Evolutionary conservation across 1,140 invertebrate species (phyloP).

Genomic region (Achroia grisella): DNA sequence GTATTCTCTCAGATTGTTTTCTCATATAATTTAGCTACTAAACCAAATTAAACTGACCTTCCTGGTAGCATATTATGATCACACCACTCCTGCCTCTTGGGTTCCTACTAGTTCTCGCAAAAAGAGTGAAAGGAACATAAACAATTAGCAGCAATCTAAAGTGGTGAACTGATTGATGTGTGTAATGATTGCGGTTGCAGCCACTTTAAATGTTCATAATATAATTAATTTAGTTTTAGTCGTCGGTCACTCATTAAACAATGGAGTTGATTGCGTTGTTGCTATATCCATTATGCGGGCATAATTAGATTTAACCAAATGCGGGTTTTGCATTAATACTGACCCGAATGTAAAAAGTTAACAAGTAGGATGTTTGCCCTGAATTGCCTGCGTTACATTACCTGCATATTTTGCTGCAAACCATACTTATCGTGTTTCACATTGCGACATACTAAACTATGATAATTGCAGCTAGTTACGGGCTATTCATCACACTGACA

Average conservation of each 20-base stretch:
- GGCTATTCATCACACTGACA: too few species aligned
- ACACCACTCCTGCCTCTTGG: too few species aligned
- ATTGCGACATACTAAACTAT: not conserved
- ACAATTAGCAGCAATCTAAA: slow-evolving; percentile 3
- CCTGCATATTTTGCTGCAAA: slow-evolving; percentile 25
- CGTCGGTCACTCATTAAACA: slow-evolving; percentile 66
- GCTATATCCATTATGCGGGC: slow-evolving; percentile 67
- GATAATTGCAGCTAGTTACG: too few species aligned
- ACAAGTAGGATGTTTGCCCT: slow-evolving; percentile 32
- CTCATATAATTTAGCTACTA: too few species aligned
- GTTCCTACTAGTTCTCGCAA: too few species aligned
- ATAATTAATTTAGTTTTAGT: slow-evolving; percentile 60
- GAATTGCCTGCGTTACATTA: slow-evolving; percentile 31
- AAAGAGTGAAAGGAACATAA: too few species aligned
- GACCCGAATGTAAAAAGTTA: slow-evolving; percentile 40
- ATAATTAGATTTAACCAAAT: slow-evolving; percentile 70
- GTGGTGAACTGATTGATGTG: slow-evolving; percentile 34
- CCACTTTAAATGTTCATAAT: slow-evolving; percentile 44
- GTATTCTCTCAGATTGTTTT: too few species aligned
- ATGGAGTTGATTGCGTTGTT: slow-evolving; percentile 61
- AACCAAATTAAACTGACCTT: too few species aligned
- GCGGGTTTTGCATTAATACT: slow-evolving; percentile 62
- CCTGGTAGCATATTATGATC: too few species aligned
- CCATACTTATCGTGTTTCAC: slow-evolving; percentile 14
- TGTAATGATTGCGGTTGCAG: slow-evolving; percentile 40